Base-by-base conservation (phyloP, 2,797 vertebrate genomes). In the Octomys mimax region DNA sequence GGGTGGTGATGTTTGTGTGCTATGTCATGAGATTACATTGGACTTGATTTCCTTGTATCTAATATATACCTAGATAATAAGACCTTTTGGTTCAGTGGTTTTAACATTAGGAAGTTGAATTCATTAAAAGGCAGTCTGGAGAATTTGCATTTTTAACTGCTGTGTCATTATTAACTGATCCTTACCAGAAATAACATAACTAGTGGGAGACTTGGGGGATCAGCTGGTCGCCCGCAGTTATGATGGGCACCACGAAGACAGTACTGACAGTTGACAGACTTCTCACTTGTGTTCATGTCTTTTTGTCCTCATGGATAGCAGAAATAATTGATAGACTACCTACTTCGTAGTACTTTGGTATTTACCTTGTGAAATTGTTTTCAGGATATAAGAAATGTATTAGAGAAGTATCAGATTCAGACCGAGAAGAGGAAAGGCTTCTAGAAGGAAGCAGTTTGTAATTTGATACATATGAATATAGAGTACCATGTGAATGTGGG, bases 81-180 rank as follows among this genome's bases (percentile, higher is more conserved):
- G 94, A 92, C 26, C 66, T 93, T 85, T 89, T 85, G 66, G 57
- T 92, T 95, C 61, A 46, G 59, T 95, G 33, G 61, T 91, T 85
- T 95, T 92, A 97, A 96, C 78, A 78, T 71, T 90, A 39, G 64
- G 52, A 79, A 86, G 59, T 62, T 96, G 87, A 78, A 33, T 89
- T 95, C 91, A 96, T 96, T 98, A 96, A 96, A 98, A 96, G 62
- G 42, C 49, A 85, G 39, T 93, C 10, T 61, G 12, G 89, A 95
- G 33, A 92, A 96, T 81, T 94, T 87, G 36, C 24, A 87, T 70
- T 84, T 87, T 81, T 89, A 89, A 88, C 73, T 95, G 36, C 68
- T 68, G 49, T 84, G 19, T 57, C 70, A 80, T 21, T 85, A 79
- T n/a, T 88, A 84, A 87, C 64, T 85, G 52, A 95, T 52, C 19